Conservation (phyloP, 2,797 vertebrate species). For the Intellagama lesueurii region DNA sequence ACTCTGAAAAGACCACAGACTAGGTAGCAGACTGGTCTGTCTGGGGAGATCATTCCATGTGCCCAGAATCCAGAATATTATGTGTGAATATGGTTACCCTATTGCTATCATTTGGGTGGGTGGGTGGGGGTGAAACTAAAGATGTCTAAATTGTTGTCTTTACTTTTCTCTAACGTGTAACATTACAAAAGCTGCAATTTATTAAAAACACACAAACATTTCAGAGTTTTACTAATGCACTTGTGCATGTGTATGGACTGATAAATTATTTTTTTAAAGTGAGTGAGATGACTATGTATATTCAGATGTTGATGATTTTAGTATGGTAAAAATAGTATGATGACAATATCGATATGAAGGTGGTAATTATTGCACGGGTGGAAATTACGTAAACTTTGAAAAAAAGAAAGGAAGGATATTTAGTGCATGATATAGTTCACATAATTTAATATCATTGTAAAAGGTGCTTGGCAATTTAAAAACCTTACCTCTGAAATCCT, state of each 20-base stretch:
- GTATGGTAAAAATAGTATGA: neutral
- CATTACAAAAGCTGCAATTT: neutral
- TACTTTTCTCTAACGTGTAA: neutral
- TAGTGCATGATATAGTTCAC: neutral
- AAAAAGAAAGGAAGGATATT: neutral
- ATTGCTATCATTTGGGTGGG: neutral
- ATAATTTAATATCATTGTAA: neutral
- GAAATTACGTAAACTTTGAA: neutral
- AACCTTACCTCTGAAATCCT: neutral
- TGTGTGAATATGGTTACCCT: neutral
- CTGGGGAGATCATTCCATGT: too few relatives aligned
- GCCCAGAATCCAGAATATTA: neutral
- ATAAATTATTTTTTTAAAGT: neutral
- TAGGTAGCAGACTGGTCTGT: too few relatives aligned
- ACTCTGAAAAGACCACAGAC: too few relatives aligned
- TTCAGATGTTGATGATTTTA: neutral
- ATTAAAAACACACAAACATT: neutral
- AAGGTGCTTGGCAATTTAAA: neutral
- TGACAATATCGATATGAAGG: neutral
- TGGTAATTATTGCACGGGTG: neutral
- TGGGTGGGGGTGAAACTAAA: neutral
- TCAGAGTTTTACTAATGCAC: too few relatives aligned
- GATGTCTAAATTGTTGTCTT: neutral
- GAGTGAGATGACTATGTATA: neutral
- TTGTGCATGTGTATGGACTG: neutral